A percentile compares a stretch with the other conserved stretches of the same genome.
These are phyloP conservation scores for Smittia sp. DNA, from an alignment of 2,888 invertebrate species.

Conservation along the genomic window DNA sequence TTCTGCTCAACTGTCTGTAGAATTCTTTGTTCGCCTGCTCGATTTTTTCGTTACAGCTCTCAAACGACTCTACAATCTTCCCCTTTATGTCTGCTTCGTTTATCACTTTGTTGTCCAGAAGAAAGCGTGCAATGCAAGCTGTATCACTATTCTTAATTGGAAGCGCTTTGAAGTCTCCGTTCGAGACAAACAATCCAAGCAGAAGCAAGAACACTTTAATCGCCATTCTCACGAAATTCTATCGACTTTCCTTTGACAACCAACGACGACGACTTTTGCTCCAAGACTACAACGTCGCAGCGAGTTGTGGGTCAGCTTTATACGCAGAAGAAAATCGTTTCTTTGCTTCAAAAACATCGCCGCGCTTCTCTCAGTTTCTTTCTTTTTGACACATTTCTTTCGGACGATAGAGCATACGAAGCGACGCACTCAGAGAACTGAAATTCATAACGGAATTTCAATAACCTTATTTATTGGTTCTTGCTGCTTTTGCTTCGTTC, in stretches of 20 bases:
- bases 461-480: slow-evolving; percentile 23
- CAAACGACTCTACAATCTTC: neutral
- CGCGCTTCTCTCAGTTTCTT: slow-evolving; percentile 18
- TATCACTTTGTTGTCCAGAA: slow-evolving; percentile 20
- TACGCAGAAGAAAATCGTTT: slow-evolving; percentile 7
- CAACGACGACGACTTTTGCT: neutral
- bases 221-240: slow-evolving; percentile 10
- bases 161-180: neutral
- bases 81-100: slow-evolving; percentile 7
- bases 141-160: slow-evolving; percentile 23
- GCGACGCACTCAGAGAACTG: slow-evolving; percentile 11
- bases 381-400: slow-evolving; percentile 20
- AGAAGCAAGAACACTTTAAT: neutral
- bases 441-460: slow-evolving; percentile 26
- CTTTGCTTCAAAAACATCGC: neutral
- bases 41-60: slow-evolving; percentile 30
- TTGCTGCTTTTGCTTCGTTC: neutral
- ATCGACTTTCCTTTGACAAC: neutral
- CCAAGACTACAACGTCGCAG: neutral
- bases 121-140: slow-evolving; percentile 27
- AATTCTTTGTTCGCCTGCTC: slow-evolving; percentile 32
- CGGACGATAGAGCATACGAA: neutral
- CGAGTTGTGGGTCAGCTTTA: slow-evolving; percentile 30
- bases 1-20: slow-evolving; percentile 28
- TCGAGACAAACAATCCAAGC: neutral